Percentiles rank a stretch among this genome's conserved stretches.
Evolutionary conservation across 2,888 invertebrate species (phyloP).

Genomic region (Tortrix viridana): DNA sequence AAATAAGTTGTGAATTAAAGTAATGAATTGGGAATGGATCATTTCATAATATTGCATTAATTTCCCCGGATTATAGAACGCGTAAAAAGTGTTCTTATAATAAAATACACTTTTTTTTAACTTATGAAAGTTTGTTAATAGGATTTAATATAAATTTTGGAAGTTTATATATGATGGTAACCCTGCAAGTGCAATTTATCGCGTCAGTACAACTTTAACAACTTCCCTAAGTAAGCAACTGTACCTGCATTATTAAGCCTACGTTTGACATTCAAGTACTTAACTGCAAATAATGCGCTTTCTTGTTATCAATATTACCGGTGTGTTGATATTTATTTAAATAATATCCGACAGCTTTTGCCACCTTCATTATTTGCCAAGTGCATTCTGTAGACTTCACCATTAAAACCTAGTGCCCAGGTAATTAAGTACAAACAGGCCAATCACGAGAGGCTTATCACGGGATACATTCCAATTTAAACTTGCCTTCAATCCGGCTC

Average conservation of each 20-base stretch:
- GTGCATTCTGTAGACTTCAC: constrained; percentile 65
- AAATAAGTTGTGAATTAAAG: not conserved
- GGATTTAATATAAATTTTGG: too few relatives aligned
- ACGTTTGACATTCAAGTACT: constrained; percentile 24
- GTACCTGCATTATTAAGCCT: constrained; percentile 13
- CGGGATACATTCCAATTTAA: constrained; percentile 84
- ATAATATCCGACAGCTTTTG: constrained; percentile 39
- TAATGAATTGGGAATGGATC: too few relatives aligned
- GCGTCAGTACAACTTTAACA: constrained; percentile 29
- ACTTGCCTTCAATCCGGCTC: constrained; percentile 78
- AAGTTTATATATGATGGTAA: not conserved
- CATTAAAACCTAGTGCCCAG: constrained; percentile 66
- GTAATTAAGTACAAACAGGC: constrained; percentile 82
- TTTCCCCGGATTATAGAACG: too few relatives aligned
- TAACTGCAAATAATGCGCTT: constrained; percentile 16
- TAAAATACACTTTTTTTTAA: too few relatives aligned
- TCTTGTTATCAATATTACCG: not conserved
- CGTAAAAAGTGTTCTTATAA: too few relatives aligned
- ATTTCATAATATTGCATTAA: too few relatives aligned
- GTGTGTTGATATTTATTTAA: constrained; percentile 31
- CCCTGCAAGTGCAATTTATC: constrained; percentile 28
- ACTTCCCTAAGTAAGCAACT: constrained; percentile 28
- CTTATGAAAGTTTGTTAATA: too few relatives aligned
- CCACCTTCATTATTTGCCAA: constrained; percentile 51
- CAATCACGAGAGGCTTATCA: constrained; percentile 82